Conservation (phyloP, 2,888 invertebrate genomes). For the Rhaphigaster nebulosa region DNA sequence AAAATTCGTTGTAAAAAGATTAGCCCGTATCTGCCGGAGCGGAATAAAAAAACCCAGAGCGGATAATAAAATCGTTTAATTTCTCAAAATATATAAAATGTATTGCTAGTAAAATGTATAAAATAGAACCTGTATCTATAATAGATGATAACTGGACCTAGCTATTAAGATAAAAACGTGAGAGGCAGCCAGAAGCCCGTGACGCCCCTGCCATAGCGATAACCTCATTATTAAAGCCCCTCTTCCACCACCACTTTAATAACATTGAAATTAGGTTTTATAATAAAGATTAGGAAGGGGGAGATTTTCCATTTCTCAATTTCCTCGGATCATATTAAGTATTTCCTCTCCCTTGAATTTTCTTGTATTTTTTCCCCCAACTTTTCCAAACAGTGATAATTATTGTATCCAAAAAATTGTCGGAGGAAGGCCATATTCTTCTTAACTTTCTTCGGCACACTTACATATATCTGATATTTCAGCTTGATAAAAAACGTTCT, state of each 20-base stretch:
- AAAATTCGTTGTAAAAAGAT: neutral
- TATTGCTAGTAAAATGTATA: constrained; percentile 11
- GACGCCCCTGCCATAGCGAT: neutral
- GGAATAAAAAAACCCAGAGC: constrained; percentile 19
- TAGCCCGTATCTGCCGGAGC: neutral
- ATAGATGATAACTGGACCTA: neutral
- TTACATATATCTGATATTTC: neutral
- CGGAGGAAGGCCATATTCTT: neutral
- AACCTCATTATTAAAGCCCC: constrained; percentile 37
- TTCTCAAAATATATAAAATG: neutral
- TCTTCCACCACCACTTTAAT: constrained; percentile 48
- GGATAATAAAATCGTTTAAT: constrained; percentile 15
- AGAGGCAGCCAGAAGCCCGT: neutral
- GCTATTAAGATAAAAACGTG: constrained; percentile 10
- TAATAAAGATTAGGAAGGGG: constrained; percentile 55
- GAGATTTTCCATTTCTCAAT: constrained; percentile 50
- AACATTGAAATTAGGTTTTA: constrained; percentile 58
- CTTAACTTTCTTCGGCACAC: neutral
- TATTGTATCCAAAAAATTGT: neutral
- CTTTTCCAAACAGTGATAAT: constrained; percentile 34
- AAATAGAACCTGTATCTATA: neutral
- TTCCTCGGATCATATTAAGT: constrained; percentile 54
- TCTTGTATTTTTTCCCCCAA: constrained; percentile 19
- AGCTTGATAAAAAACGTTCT: no score
- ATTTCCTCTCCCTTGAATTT: constrained; percentile 38